Evolutionary conservation across 2,888 invertebrate species (phyloP).

Genomic region (Caenorhabditis japonica): DNA sequence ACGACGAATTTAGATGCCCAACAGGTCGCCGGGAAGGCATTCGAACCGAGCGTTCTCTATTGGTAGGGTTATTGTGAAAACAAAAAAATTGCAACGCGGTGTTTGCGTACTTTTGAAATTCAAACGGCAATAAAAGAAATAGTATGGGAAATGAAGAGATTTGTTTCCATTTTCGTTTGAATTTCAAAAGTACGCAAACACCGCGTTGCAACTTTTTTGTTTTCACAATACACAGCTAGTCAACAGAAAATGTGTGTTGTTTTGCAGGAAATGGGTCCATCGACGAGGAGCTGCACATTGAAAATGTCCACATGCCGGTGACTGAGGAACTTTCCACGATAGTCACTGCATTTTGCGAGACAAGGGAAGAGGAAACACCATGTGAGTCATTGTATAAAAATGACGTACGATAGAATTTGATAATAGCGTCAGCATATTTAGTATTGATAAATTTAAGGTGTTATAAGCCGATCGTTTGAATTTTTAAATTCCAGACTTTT

Average conservation of each 20-base stretch:
- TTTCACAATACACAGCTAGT: not conserved
- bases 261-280: constrained; percentile 11
- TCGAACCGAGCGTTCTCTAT: constrained; percentile 16
- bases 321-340: not conserved
- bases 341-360: not conserved
- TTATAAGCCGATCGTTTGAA: too few species aligned
- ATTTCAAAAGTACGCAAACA: too few species aligned
- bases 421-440: constrained; percentile 15
- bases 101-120: too few species aligned
- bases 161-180: too few species aligned
- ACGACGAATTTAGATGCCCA: too few species aligned
- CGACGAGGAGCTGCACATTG: constrained; percentile 4
- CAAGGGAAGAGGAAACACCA: constrained; percentile 13
- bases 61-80: too few species aligned
- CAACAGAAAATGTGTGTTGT: not conserved
- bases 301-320: not conserved
- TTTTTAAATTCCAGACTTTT: too few species aligned
- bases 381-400: too few species aligned
- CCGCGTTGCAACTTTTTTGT: too few species aligned
- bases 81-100: too few species aligned
- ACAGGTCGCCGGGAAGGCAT: constrained; percentile 14
- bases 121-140: too few species aligned
- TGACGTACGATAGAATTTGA: constrained; percentile 19
- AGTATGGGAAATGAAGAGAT: too few species aligned
- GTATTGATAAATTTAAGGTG: constrained; percentile 12